phyloP scores from a whole-genome alignment of 2,888 invertebrate genomes.

The Julus scanicus region DNA sequence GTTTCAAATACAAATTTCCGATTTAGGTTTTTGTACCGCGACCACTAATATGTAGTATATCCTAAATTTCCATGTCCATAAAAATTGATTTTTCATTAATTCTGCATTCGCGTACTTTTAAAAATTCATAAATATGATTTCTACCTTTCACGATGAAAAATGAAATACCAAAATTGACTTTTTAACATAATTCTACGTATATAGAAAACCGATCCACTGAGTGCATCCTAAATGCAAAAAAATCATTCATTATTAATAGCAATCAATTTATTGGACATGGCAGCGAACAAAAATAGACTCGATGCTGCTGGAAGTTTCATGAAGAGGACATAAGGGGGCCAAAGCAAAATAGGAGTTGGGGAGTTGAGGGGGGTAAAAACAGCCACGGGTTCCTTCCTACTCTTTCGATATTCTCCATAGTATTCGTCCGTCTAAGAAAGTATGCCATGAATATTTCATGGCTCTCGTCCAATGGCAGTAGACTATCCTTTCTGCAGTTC shows the following conservation, averaged over 20 bases:
- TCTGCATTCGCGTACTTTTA: not conserved
- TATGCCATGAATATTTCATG: conserved; percentile 55
- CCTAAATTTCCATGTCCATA: not conserved
- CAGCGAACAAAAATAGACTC: conserved; percentile 34
- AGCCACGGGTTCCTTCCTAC: conserved; percentile 47
- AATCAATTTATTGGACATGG: conserved; percentile 47
- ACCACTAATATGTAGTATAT: not conserved
- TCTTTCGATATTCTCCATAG: conserved; percentile 44
- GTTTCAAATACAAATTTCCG: too few species aligned
- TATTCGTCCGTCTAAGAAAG: conserved; percentile 48
- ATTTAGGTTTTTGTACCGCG: too few species aligned
- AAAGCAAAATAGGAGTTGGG: conserved; percentile 24
- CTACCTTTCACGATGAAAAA: not conserved
- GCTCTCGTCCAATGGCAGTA: conserved; percentile 47
- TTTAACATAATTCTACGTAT: not conserved
- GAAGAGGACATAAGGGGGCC: conserved; percentile 23
- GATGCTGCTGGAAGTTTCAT: conserved; percentile 21
- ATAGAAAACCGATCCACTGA: conserved; percentile 32
- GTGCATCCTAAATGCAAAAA: conserved; percentile 35
- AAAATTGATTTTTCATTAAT: not conserved
- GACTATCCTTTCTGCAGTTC: conserved; percentile 48
- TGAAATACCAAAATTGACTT: conserved; percentile 7
- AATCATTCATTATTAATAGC: conserved; percentile 37
- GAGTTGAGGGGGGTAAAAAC: conserved; percentile 13
- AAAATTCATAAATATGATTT: not conserved